Evolutionary conservation across 2,888 invertebrate species (phyloP).

Genomic region (Sminthurides aquaticus): DNA sequence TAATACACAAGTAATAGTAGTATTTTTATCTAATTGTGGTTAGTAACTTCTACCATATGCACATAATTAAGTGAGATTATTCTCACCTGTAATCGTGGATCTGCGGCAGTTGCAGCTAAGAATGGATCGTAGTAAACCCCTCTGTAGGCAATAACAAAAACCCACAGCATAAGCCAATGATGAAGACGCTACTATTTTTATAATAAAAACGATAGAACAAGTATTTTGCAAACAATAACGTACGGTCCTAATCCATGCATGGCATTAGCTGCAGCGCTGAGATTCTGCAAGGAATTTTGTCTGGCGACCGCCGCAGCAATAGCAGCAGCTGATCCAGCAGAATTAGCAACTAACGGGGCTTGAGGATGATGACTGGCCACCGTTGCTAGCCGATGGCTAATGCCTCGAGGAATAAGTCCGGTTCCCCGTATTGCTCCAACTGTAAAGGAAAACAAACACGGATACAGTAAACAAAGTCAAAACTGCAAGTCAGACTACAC

Average conservation of each 20-base stretch:
- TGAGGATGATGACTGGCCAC: slow-evolving; percentile 39
- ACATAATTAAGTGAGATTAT: slow-evolving; percentile 15
- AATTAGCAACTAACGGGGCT: slow-evolving; percentile 45
- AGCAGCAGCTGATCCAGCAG: slow-evolving; percentile 63
- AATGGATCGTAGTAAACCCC: slow-evolving; percentile 95
- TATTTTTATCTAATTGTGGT: not conserved
- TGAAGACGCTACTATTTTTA: too few species aligned
- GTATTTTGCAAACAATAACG: too few species aligned
- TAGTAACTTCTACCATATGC: not conserved
- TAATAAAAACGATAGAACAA: too few species aligned
- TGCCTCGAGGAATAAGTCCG: slow-evolving; percentile 70
- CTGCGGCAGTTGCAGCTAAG: slow-evolving; percentile 71
- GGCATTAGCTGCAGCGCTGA: slow-evolving; percentile 45
- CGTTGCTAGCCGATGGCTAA: slow-evolving; percentile 42
- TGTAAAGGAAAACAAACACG: slow-evolving; percentile 46
- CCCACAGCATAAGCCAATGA: too few species aligned
- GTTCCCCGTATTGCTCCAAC: slow-evolving; percentile 76
- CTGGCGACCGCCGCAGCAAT: slow-evolving; percentile 61
- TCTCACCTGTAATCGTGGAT: slow-evolving; percentile 43
- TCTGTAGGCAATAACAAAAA: slow-evolving; percentile 48
- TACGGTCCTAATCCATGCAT: slow-evolving; percentile 44
- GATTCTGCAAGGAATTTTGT: slow-evolving; percentile 62
- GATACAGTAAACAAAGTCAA: slow-evolving; percentile 13
- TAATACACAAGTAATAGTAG: slow-evolving; percentile 10
- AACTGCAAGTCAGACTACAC: slow-evolving; percentile 37